A percentile compares a stretch with the other conserved stretches of the same genome.
Conservation (phyloP, 2,888 invertebrate genomes). For the Julus scanicus region DNA sequence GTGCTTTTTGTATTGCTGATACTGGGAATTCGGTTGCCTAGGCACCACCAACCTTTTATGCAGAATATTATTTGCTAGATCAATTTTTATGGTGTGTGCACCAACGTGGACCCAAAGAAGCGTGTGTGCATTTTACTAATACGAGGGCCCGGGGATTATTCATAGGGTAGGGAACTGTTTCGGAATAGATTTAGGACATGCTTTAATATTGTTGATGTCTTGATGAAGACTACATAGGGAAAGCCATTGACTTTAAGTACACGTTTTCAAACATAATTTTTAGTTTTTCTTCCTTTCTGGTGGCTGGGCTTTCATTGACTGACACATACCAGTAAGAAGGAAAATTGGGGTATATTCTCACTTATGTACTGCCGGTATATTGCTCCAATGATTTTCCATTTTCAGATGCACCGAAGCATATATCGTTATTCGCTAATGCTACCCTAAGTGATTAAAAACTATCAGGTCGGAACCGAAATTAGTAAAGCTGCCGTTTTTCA, state of each 20-base stretch:
- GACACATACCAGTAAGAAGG: not conserved
- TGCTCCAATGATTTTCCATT: not conserved
- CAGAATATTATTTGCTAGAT: not conserved
- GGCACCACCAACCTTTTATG: not conserved
- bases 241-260: not conserved
- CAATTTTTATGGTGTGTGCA: not conserved
- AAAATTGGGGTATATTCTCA: not conserved
- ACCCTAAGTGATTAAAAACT: not conserved
- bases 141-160: not conserved
- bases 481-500: slow-evolving; percentile 35
- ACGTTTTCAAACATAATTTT: not conserved
- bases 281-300: not conserved
- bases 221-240: not conserved
- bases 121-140: no score
- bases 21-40: no score
- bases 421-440: not conserved
- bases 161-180: not conserved
- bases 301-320: not conserved
- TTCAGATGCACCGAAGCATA: not conserved
- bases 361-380: not conserved
- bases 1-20: not conserved
- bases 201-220: not conserved
- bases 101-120: not conserved
- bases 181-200: not conserved
- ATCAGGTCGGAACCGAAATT: not conserved